These are phyloP conservation scores for Nematopogon swammerdamellus DNA, from an alignment of 2,888 invertebrate genomes.

Conservation along the genomic window DNA sequence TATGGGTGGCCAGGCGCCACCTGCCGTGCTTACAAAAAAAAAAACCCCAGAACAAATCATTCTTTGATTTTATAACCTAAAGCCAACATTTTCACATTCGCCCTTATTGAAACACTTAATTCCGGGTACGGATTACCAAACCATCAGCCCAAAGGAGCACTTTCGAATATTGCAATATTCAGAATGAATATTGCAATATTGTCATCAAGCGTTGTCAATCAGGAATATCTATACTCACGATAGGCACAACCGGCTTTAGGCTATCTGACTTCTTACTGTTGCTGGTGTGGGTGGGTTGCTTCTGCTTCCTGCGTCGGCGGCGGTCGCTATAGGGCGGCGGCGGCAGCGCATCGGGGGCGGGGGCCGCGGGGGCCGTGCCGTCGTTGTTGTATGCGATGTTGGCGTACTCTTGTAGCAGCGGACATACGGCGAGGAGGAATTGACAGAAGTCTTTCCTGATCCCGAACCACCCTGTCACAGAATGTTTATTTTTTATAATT, in stretches of 20 bases:
- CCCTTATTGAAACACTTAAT: no score
- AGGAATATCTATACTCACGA: constrained; percentile 87
- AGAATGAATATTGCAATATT: no score
- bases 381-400: constrained; percentile 92
- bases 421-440: constrained; percentile 91
- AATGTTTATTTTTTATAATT: neutral
- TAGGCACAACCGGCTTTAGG: constrained; percentile 83
- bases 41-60: no score
- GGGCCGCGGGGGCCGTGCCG: constrained; percentile 25
- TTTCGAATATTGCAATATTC: no score
- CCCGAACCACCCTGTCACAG: constrained; percentile 91
- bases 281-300: constrained; percentile 59
- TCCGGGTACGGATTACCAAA: no score
- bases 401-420: constrained; percentile 95
- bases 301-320: constrained; percentile 43
- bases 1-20: no score
- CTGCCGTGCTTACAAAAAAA: no score
- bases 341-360: constrained; percentile 36
- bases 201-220: no score
- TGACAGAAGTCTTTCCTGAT: constrained; percentile 97
- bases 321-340: constrained; percentile 43
- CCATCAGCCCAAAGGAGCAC: no score
- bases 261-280: constrained; percentile 73
- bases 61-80: neutral
- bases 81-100: no score